These are phyloP conservation scores for Morone saxatilis DNA, from an alignment of 2,113 vertebrate species.

Conservation along the genomic window DNA sequence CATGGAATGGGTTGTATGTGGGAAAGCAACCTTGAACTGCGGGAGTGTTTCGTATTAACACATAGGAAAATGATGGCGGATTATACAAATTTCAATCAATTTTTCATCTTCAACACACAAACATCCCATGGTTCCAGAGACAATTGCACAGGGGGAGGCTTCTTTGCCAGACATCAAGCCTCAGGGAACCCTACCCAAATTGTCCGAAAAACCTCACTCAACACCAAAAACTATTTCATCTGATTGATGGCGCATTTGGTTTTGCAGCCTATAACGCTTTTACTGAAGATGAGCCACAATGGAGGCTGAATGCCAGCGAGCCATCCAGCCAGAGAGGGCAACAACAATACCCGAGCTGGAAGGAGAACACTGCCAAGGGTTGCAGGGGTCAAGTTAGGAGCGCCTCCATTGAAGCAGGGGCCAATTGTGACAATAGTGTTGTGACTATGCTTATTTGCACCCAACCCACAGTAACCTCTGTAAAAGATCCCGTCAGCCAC, in stretches of 20 bases:
- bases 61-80: background rate
- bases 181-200: background rate
- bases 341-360: conserved; percentile 64
- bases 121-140: conserved; percentile 9
- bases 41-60: background rate
- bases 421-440: conserved; percentile 79
- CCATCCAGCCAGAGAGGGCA: conserved; percentile 68
- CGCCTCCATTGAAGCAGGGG: conserved; percentile 67
- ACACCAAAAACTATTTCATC: conserved; percentile 30
- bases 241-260: conserved; percentile 62
- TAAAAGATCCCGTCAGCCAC: conserved; percentile 70
- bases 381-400: conserved; percentile 76
- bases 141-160: conserved; percentile 12
- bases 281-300: conserved; percentile 57
- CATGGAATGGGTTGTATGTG: background rate
- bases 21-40: background rate
- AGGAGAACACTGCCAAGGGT: conserved; percentile 53
- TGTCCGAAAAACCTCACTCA: background rate
- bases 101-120: conserved; percentile 6
- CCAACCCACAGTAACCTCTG: conserved; percentile 62
- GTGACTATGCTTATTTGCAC: conserved; percentile 74
- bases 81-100: background rate
- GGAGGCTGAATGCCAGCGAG: conserved; percentile 63
- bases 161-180: background rate
- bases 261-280: conserved; percentile 36